Conservation (phyloP, 2,113 vertebrate species). For the Microcebus lehilahytsara region DNA sequence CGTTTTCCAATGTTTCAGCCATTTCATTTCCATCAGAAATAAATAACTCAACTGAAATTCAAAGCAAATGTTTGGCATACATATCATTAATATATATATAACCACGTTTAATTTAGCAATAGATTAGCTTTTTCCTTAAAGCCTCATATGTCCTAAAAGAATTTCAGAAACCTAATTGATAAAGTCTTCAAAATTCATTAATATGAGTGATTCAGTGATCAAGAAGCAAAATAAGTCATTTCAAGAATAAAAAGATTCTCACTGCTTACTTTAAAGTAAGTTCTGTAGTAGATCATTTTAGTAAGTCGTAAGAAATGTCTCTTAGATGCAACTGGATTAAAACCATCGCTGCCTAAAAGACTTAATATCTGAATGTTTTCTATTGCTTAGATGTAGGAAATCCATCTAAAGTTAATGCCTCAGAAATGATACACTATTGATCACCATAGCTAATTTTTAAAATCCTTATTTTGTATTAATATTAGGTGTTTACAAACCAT, state of each 20-base stretch:
- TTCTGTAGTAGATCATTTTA: neutral
- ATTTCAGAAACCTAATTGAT: neutral
- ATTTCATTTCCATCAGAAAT: constrained; percentile 20
- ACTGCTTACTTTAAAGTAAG: neutral
- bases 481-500: rapidly evolving
- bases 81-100: neutral
- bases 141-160: neutral
- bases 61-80: constrained; percentile 18
- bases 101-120: neutral
- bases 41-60: neutral
- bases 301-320: neutral
- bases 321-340: neutral
- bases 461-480: neutral
- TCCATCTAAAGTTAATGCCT: neutral
- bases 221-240: constrained; percentile 28
- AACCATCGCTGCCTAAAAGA: neutral
- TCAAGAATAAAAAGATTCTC: neutral
- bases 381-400: neutral
- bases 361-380: neutral
- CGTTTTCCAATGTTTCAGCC: neutral
- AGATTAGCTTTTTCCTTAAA: neutral
- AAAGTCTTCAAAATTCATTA: neutral
- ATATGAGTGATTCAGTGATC: neutral
- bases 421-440: neutral
- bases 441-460: neutral